Evolutionary conservation across 2,797 vertebrate genomes (phyloP).

Genomic region (Dendrocincla tyrannina): DNA sequence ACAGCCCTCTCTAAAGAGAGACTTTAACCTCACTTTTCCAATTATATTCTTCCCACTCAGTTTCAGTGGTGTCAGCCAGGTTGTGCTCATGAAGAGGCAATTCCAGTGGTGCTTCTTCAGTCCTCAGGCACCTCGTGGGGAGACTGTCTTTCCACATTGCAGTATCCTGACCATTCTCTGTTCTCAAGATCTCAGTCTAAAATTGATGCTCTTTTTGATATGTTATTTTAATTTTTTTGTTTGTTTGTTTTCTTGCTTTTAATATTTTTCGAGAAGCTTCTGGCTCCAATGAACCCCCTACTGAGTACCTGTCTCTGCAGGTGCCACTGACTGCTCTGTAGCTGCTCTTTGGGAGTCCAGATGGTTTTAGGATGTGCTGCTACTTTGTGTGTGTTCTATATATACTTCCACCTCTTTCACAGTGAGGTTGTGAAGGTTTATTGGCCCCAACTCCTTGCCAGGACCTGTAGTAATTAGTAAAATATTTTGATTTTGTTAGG

Average conservation of each 20-base stretch:
- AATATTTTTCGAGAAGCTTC: background rate
- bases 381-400: accelerated
- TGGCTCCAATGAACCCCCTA: background rate
- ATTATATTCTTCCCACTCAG: background rate
- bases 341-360: background rate
- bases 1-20: background rate
- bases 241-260: background rate
- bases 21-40: background rate
- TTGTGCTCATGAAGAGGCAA: background rate
- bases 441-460: background rate
- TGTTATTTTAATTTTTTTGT: background rate
- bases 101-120: background rate
- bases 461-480: background rate
- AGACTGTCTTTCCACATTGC: background rate
- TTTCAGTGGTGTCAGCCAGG: background rate
- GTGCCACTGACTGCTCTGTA: background rate
- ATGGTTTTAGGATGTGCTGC: background rate
- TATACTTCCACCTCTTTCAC: background rate
- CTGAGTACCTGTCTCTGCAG: background rate
- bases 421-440: background rate
- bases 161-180: background rate
- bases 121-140: background rate
- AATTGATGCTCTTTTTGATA: background rate
- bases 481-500: background rate
- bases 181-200: background rate